Base-by-base conservation (phyloP, 2,888 invertebrate genomes). In the Hesperia comma region DNA sequence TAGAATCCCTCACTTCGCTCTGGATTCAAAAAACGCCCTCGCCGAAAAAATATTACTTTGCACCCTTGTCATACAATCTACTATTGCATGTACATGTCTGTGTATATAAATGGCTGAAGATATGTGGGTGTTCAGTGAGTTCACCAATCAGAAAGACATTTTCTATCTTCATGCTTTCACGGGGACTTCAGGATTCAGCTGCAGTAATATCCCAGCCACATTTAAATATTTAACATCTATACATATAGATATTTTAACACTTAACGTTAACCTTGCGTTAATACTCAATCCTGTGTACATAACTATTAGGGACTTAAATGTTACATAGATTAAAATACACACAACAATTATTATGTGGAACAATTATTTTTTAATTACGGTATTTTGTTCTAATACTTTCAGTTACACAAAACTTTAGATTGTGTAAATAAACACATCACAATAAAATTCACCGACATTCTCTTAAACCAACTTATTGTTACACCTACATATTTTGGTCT, bases 271-370 rank as follows among this genome's bases (percentile, higher is more conserved):
- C 43, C 43, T 46, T 46, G 43, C 1, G 43, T 46, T 46, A 46
- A 46, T 46, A 46, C 43, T 46, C 43, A 15, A 46, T 46, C 17
- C 43, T 46, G 43, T 17, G 15, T 5, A 15, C 7, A 49, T 49
- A 19, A 49, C 15, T 19, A 49, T 19, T 49, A 49, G 17, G 19
- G 19, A 49, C 49, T 49, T 49, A 49, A 19, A 49, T 46, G 17
- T 15, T 46, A 15, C 17, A 46, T 17, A 46, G 17, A 37, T 12
- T 37, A 37, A 37, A 3, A 37, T 37, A 37, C 12, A 46, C 43
- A 46, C 43, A 17, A 46, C 43, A 17, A 46, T 46, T 46, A 46
- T 46, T 8, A 46, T 46, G 43, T 46, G 43, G 17, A 46, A 46
- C 15, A 17, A 46, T 46, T 17, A 46, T 15, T 43, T 5, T 43